A percentile compares a stretch with the other conserved stretches of the same genome.
These are phyloP conservation scores for Thalassaphorura encarpata DNA, from an alignment of 1,140 invertebrate genomes.

Conservation along the genomic window DNA sequence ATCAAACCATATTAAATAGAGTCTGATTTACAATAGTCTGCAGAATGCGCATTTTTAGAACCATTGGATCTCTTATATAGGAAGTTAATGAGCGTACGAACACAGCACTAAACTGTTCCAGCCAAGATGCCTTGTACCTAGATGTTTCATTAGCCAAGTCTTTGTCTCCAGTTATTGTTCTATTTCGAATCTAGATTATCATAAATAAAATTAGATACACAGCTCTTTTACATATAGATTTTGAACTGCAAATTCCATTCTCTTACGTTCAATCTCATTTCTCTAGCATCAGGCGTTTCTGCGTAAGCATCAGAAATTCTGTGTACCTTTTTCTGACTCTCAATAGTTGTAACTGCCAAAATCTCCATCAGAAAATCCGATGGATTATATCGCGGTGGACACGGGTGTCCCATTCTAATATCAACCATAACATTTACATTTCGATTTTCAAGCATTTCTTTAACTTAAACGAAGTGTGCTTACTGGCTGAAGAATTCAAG, in stretches of 20 bases:
- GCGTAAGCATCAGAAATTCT: not conserved
- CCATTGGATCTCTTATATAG: conserved; percentile 39
- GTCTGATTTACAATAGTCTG: too few relatives aligned
- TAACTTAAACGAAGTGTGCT: conserved; percentile 3
- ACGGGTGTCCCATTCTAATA: conserved; percentile 47
- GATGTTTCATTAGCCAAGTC: too few relatives aligned
- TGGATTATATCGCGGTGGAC: conserved; percentile 45
- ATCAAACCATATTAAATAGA: too few relatives aligned
- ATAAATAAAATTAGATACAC: not conserved
- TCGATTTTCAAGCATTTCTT: not conserved
- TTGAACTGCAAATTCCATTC: not conserved
- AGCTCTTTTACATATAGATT: not conserved
- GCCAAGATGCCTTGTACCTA: conserved; percentile 33
- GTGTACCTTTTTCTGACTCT: not conserved
- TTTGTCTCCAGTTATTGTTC: too few relatives aligned
- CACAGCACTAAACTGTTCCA: conserved; percentile 39
- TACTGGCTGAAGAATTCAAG: conserved; percentile 40
- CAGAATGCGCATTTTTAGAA: too few relatives aligned
- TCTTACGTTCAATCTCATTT: not conserved
- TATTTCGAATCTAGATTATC: too few relatives aligned
- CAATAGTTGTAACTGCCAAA: not conserved
- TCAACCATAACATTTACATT: conserved; percentile 8
- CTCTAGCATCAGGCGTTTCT: not conserved
- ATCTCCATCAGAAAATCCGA: not conserved
- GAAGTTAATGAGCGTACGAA: conserved; percentile 39